Conservation (phyloP, 2,888 invertebrate genomes). For the Mellilla xanthometata region DNA sequence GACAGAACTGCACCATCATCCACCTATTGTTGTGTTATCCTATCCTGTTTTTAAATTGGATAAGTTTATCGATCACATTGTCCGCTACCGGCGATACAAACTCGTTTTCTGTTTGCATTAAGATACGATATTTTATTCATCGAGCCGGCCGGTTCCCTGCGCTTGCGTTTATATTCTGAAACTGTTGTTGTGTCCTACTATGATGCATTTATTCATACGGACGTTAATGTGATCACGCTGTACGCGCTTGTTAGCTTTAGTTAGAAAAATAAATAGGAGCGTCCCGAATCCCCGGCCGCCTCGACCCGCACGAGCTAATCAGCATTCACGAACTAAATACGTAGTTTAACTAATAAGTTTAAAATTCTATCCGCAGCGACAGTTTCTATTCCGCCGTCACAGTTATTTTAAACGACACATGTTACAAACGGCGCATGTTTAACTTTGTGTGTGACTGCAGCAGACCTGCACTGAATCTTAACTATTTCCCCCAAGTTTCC, state of each 20-base stretch:
- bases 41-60: conserved; percentile 59
- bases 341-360: conserved; percentile 32
- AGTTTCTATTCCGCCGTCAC: conserved; percentile 29
- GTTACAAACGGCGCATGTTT: conserved; percentile 42
- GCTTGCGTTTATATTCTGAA: conserved; percentile 27
- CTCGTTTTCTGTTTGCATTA: conserved; percentile 34
- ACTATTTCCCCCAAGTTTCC: conserved; percentile 75
- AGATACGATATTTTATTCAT: conserved; percentile 32
- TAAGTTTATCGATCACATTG: conserved; percentile 64
- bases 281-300: conserved; percentile 2
- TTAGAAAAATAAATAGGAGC: conserved; percentile 12
- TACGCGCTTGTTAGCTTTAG: conserved; percentile 5
- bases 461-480: conserved; percentile 70
- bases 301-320: conserved; percentile 5
- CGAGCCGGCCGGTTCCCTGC: conserved; percentile 27
- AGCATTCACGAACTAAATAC: conserved; percentile 28
- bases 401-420: conserved; percentile 37
- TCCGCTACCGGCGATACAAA: conserved; percentile 52
- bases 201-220: conserved; percentile 17
- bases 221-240: conserved; percentile 10
- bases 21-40: conserved; percentile 48
- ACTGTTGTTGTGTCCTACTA: conserved; percentile 12
- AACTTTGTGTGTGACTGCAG: conserved; percentile 57
- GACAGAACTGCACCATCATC: conserved; percentile 57
- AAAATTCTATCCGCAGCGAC: conserved; percentile 29